Conservation (phyloP, 1,140 invertebrate genomes). For the Trichoplusia ni region DNA sequence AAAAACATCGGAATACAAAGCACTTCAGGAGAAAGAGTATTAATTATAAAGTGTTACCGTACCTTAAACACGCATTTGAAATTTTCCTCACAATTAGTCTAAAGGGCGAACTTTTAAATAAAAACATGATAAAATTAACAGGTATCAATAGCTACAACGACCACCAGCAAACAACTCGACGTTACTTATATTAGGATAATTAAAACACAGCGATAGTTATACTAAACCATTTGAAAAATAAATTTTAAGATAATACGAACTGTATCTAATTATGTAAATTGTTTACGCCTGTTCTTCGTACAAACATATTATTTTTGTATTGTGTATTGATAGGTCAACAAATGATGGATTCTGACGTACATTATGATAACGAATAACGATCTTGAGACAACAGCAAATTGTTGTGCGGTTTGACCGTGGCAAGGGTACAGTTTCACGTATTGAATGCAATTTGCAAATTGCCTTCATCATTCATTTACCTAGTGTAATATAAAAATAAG, state of each 20-base stretch:
- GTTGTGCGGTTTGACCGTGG: too few relatives aligned
- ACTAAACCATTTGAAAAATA: background rate
- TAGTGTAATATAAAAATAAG: too few relatives aligned
- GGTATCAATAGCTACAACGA: background rate
- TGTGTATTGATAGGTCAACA: too few relatives aligned
- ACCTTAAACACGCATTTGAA: slow-evolving; percentile 9
- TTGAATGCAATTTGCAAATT: too few relatives aligned
- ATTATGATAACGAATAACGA: too few relatives aligned
- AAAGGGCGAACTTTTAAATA: background rate
- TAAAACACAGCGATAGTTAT: background rate
- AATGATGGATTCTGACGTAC: too few relatives aligned
- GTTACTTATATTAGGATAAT: background rate
- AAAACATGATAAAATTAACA: slow-evolving; percentile 1
- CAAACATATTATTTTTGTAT: slow-evolving; percentile 11
- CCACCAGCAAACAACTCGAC: background rate
- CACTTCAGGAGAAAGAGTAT: too few relatives aligned
- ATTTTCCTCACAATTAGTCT: background rate
- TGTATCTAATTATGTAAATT: too few relatives aligned
- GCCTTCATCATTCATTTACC: too few relatives aligned
- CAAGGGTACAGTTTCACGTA: too few relatives aligned
- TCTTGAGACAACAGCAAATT: background rate
- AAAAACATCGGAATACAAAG: background rate
- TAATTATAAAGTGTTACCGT: background rate
- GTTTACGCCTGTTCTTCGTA: background rate
- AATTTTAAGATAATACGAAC: background rate